These are phyloP conservation scores for Carposina sasakii DNA, from an alignment of 1,140 invertebrate genomes.

Conservation along the genomic window DNA sequence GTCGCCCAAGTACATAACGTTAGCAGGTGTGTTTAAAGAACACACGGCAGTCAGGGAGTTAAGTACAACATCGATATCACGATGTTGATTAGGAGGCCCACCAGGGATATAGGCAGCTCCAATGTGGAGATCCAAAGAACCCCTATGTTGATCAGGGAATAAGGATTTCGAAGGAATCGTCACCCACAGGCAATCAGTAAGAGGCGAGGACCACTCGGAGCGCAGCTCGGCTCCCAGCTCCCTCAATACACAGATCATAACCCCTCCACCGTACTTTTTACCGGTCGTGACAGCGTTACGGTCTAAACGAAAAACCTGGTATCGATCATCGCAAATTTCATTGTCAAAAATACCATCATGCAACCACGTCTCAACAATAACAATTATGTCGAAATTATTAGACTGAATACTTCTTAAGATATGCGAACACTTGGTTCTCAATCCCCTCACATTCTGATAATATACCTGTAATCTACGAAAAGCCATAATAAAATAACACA, in stretches of 20 bases:
- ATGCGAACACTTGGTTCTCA: slow-evolving; percentile 1
- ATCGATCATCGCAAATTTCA: not conserved
- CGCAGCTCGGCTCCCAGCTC: not conserved
- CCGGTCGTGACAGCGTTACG: not conserved
- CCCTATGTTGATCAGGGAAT: no score
- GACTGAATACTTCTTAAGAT: not conserved
- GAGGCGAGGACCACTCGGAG: not conserved
- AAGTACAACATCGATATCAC: no score
- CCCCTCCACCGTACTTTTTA: not conserved
- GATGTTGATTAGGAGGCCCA: no score
- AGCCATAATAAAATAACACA: no score
- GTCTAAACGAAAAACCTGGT: not conserved
- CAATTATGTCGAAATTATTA: not conserved
- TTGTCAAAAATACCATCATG: not conserved
- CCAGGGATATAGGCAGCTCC: no score
- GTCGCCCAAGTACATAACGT: no score
- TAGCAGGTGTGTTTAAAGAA: no score
- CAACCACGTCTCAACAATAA: slow-evolving; percentile 2
- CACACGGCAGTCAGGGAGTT: no score
- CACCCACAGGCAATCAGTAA: no score
- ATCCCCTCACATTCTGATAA: slow-evolving; percentile 4
- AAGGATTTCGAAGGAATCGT: no score
- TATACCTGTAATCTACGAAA: no score
- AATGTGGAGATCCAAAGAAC: no score
- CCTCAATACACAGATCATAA: not conserved